A percentile compares a stretch with the other conserved stretches of the same genome.
Conservation (phyloP, 2,113 vertebrate species). For the Gobiocypris rarus region DNA sequence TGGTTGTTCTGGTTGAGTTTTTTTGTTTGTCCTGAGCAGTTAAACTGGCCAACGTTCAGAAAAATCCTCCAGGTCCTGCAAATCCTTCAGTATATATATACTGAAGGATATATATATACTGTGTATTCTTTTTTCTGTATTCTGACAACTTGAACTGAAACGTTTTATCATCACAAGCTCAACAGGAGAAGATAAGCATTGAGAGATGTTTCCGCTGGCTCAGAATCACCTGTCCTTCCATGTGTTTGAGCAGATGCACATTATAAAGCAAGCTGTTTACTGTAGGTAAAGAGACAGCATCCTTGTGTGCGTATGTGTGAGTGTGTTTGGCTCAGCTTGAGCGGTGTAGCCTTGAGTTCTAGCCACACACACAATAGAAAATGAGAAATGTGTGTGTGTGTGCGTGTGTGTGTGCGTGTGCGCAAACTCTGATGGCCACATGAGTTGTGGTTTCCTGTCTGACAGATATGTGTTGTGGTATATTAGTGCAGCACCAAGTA, state of each 20-base stretch:
- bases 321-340: conserved; percentile 4
- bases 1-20: no score
- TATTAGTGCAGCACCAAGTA: conserved; percentile 47
- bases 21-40: no score
- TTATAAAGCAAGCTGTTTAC: conserved; percentile 36
- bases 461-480: conserved; percentile 48
- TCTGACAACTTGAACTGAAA: conserved; percentile 5
- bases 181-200: conserved; percentile 4
- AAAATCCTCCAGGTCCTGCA: no score
- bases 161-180: conserved; percentile 20
- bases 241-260: conserved; percentile 44
- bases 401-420: conserved; percentile 24
- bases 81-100: no score
- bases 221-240: not conserved
- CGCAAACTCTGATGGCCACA: conserved; percentile 4
- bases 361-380: conserved; percentile 13
- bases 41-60: no score
- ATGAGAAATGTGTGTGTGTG: conserved; percentile 20
- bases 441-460: conserved; percentile 53
- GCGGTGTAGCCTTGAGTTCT: conserved; percentile 33
- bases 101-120: no score
- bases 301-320: conserved; percentile 33
- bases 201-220: conserved; percentile 51
- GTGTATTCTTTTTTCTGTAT: not conserved
- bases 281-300: conserved; percentile 41